Evolutionary conservation across 2,113 vertebrate species (phyloP).

Genomic region (Myodes glareolus): DNA sequence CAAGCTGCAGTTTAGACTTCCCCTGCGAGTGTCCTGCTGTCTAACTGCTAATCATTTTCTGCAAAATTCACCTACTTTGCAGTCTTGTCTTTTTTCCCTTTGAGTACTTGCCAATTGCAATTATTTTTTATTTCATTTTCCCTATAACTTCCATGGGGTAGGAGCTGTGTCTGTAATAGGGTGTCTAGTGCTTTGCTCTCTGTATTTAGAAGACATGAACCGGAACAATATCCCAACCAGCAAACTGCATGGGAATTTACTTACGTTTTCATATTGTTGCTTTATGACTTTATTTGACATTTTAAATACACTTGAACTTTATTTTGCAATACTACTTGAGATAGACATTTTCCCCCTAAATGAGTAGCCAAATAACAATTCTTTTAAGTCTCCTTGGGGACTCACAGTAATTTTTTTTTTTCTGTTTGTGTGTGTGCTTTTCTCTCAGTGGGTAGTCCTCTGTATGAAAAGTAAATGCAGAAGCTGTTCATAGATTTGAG

Average conservation of each 20-base stretch:
- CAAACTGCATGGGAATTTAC: neutral
- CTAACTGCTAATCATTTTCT: neutral
- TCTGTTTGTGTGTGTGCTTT: neutral
- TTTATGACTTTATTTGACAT: neutral
- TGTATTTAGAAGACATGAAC: neutral
- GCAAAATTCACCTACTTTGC: neutral
- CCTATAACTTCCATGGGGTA: neutral
- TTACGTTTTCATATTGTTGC: neutral
- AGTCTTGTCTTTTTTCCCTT: neutral
- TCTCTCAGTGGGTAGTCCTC: neutral
- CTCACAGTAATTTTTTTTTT: neutral
- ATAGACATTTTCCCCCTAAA: neutral
- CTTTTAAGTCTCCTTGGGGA: neutral
- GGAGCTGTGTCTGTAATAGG: neutral
- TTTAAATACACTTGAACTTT: conserved; percentile 7
- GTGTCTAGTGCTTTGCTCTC: neutral
- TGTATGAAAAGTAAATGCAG: conserved; percentile 19
- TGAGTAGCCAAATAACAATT: neutral
- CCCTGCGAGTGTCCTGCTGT: neutral
- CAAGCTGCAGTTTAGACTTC: neutral
- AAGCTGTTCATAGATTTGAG: conserved; percentile 4
- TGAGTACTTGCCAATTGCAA: neutral
- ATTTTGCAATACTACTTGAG: neutral
- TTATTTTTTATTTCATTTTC: neutral
- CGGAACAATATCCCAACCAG: neutral